These are phyloP conservation scores for Menura novaehollandiae DNA, from an alignment of 2,113 vertebrate species.

Conservation along the genomic window DNA sequence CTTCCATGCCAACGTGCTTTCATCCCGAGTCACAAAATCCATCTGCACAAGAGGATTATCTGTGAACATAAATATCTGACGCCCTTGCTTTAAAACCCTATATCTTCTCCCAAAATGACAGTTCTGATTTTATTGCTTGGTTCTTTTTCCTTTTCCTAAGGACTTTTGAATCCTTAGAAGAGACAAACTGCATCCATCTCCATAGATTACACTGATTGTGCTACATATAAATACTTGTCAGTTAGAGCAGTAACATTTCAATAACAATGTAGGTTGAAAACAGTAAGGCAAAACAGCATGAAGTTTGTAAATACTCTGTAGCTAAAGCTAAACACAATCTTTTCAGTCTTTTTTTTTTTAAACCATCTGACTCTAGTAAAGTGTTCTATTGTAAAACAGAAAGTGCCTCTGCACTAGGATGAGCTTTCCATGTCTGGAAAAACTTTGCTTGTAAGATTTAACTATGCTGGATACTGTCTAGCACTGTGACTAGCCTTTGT, in stretches of 20 bases:
- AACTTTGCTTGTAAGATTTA: background rate
- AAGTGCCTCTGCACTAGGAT: background rate
- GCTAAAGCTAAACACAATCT: background rate
- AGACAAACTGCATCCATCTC: background rate
- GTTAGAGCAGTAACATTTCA: background rate
- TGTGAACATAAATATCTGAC: background rate
- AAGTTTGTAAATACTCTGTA: background rate
- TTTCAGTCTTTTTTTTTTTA: background rate
- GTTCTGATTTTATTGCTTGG: background rate
- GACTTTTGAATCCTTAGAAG: background rate
- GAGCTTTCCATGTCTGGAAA: background rate
- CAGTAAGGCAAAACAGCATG: background rate
- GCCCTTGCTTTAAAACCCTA: background rate
- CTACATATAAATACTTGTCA: background rate
- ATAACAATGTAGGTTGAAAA: background rate
- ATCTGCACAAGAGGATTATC: background rate
- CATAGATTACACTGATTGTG: background rate
- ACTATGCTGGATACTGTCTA: background rate
- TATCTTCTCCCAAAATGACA: background rate
- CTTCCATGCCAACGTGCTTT: background rate
- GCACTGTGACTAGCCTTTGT: background rate
- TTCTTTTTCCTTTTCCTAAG: background rate
- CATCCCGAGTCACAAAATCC: background rate
- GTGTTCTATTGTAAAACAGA: background rate
- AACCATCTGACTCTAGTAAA: background rate